Percentiles rank a stretch among this genome's conserved stretches.
Conservation (phyloP, 2,113 vertebrate genomes). For the Butastur rufipennis region DNA sequence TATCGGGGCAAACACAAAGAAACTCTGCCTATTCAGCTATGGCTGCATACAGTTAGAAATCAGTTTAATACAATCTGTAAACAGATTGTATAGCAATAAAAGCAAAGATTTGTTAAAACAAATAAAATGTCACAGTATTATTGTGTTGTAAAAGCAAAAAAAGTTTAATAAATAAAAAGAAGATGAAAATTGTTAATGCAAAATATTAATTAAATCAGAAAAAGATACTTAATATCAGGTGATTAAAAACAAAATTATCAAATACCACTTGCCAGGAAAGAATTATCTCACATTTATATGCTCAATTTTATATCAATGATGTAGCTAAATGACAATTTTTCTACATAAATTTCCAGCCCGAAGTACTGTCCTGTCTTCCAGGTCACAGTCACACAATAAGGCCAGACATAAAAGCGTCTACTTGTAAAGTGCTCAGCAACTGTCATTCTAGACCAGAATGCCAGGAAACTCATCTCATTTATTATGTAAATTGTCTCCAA, state of each 20-base stretch:
- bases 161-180: not conserved
- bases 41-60: not conserved
- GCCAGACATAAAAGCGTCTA: not conserved
- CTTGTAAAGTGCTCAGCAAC: not conserved
- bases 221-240: not conserved
- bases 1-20: not conserved
- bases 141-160: not conserved
- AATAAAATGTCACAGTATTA: not conserved
- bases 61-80: not conserved
- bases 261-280: not conserved
- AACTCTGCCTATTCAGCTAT: not conserved
- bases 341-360: not conserved
- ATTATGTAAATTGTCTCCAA: not conserved
- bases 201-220: not conserved
- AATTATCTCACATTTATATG: not conserved
- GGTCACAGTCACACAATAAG: not conserved
- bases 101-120: not conserved
- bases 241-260: not conserved
- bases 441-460: not conserved
- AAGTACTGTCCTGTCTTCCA: not conserved
- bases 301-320: not conserved
- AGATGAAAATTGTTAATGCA: not conserved
- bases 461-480: not conserved
- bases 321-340: not conserved
- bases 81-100: not conserved